phyloP scores from a whole-genome alignment of 37 sponge, comb jelly and placozoan species.

The Cladorhizidae sp. region DNA sequence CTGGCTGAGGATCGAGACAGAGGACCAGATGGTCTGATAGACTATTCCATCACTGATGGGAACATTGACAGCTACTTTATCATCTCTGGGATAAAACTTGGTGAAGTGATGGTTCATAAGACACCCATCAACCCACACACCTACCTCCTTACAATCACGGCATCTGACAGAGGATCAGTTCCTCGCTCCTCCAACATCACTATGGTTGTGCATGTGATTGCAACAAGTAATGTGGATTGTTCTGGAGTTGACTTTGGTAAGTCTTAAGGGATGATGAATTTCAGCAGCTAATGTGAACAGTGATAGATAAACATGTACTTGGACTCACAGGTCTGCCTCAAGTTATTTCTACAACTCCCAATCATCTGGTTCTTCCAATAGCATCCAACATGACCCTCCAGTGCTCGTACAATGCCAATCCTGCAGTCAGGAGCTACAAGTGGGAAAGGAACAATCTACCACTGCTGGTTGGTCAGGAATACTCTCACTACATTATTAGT shows the following conservation, averaged over 20 bases:
- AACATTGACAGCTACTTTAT: slow-evolving; percentile 46
- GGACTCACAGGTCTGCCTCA: slow-evolving; percentile 29
- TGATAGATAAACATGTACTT: too few species aligned
- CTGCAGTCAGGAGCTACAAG: slow-evolving; percentile 17
- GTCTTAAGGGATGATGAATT: too few species aligned
- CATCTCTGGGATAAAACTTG: slow-evolving; percentile 3
- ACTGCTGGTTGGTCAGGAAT: background rate
- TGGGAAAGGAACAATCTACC: background rate
- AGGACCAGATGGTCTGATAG: slow-evolving; percentile 30
- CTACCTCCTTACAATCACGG: slow-evolving; percentile 35
- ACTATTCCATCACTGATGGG: slow-evolving; percentile 47
- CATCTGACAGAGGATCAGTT: slow-evolving; percentile 36
- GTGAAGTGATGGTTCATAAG: slow-evolving; percentile 1
- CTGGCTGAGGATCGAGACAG: slow-evolving; percentile 49
- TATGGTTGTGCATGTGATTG: slow-evolving; percentile 32
- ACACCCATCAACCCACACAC: slow-evolving; percentile 31
- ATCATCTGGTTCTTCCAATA: background rate
- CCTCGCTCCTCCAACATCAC: slow-evolving; percentile 12
- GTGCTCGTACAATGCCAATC: slow-evolving; percentile 40
- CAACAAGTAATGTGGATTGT: slow-evolving; percentile 38
- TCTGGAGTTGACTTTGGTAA: slow-evolving; percentile 5
- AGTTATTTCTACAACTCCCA: background rate
- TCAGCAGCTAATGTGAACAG: background rate
- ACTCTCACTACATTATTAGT: slow-evolving; percentile 16
- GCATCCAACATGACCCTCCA: slow-evolving; percentile 22